These are phyloP conservation scores for Lampris megalopsis DNA, from an alignment of 2,113 vertebrate genomes.

Conservation along the genomic window DNA sequence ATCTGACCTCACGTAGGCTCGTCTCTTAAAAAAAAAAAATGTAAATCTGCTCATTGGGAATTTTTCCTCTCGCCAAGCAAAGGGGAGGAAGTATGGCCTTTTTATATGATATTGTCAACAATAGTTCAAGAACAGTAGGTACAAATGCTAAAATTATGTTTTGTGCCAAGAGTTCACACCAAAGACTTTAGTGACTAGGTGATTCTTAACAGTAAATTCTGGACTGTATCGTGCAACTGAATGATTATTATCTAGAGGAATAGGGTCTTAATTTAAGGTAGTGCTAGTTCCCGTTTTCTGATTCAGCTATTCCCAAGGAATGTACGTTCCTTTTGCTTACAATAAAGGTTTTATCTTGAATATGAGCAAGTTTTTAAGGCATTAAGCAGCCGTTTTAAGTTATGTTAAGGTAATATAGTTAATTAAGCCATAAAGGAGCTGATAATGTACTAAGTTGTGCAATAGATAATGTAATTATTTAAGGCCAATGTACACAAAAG, in stretches of 20 bases:
- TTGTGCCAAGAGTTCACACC: conserved; percentile 75
- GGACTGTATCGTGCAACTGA: conserved; percentile 52
- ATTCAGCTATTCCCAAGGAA: conserved; percentile 54
- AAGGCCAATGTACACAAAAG: conserved; percentile 61
- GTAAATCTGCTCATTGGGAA: conserved; percentile 21
- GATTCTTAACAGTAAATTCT: conserved; percentile 37
- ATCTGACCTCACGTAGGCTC: conserved; percentile 48
- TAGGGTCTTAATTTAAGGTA: conserved; percentile 47
- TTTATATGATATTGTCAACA: conserved; percentile 16
- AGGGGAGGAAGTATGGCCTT: conserved; percentile 13
- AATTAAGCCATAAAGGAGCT: conserved; percentile 74
- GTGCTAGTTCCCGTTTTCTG: conserved; percentile 24
- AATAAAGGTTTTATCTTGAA: conserved; percentile 69
- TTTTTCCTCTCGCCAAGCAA: conserved; percentile 14
- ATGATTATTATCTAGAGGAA: conserved; percentile 45
- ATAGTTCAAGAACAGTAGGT: conserved; percentile 44
- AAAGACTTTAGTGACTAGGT: conserved; percentile 64
- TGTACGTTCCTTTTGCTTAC: conserved; percentile 58
- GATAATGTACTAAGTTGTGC: conserved; percentile 63
- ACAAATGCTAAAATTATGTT: conserved; percentile 47
- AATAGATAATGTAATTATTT: conserved; percentile 66
- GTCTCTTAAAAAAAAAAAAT: conserved; percentile 16
- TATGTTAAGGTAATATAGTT: conserved; percentile 29
- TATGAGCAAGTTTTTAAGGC: conserved; percentile 52
- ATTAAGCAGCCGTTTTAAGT: conserved; percentile 35